phyloP scores from a whole-genome alignment of 1,140 invertebrate genomes.

The Scaptodrosophila lebanonensis region DNA sequence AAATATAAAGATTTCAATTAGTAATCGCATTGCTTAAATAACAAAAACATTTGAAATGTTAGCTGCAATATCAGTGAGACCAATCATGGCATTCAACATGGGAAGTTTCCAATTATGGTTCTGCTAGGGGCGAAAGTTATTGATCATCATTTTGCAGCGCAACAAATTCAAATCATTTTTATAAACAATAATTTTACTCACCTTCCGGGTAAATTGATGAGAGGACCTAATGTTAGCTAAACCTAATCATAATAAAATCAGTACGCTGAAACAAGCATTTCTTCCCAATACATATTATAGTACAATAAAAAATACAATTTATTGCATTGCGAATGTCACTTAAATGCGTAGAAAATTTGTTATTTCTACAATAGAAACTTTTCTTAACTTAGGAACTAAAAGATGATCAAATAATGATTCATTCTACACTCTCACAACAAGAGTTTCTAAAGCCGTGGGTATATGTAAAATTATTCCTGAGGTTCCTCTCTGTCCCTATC shows the following conservation, averaged over 20 bases:
- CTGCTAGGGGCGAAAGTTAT: constrained; percentile 26
- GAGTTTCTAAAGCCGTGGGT: constrained; percentile 16
- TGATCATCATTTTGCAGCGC: constrained; percentile 12
- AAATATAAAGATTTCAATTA: too few relatives aligned
- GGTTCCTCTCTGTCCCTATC: constrained; percentile 78
- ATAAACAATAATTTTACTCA: constrained; percentile 16
- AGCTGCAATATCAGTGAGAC: background rate
- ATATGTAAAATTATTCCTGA: constrained; percentile 51
- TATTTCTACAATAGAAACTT: constrained; percentile 29
- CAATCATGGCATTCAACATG: constrained; percentile 26
- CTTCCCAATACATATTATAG: background rate
- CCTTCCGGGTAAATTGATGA: constrained; percentile 6
- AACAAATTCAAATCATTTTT: too few relatives aligned
- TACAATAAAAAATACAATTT: constrained; percentile 64
- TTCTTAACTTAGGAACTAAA: constrained; percentile 51
- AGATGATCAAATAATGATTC: constrained; percentile 15
- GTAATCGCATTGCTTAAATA: too few relatives aligned
- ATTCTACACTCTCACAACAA: constrained; percentile 43
- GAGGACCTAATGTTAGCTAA: background rate
- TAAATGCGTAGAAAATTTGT: constrained; percentile 56
- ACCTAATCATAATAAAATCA: constrained; percentile 9
- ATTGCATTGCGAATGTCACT: constrained; percentile 72
- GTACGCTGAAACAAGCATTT: too few relatives aligned
- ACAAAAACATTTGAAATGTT: too few relatives aligned
- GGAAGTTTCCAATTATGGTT: constrained; percentile 25